These are phyloP conservation scores for Mesembrinibis cayennensis DNA, from an alignment of 2,113 vertebrate genomes.

Conservation along the genomic window DNA sequence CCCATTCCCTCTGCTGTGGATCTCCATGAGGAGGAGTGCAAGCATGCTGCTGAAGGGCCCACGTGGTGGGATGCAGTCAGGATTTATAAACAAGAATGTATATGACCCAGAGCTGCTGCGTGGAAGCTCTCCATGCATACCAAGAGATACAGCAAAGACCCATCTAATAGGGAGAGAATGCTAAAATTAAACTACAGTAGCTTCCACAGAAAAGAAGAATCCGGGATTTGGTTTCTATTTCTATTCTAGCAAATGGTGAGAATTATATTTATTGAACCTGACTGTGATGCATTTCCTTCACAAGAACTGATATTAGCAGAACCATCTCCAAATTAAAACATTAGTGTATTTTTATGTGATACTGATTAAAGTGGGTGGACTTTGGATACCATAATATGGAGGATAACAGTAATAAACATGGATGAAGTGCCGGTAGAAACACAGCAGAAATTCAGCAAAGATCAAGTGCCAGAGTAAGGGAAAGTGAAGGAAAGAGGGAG, in stretches of 20 bases:
- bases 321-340: not conserved
- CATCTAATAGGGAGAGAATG: not conserved
- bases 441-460: not conserved
- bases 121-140: not conserved
- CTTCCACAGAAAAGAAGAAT: not conserved
- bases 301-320: not conserved
- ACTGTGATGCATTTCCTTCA: not conserved
- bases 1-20: not conserved
- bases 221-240: not conserved
- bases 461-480: not conserved
- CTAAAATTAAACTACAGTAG: not conserved
- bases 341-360: not conserved
- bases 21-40: not conserved
- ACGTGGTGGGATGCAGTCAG: not conserved
- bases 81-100: not conserved
- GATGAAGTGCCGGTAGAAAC: not conserved
- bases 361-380: not conserved
- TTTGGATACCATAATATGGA: not conserved
- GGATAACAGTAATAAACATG: not conserved
- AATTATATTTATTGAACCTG: not conserved
- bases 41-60: not conserved
- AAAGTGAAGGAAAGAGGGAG: not conserved
- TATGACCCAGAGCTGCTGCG: not conserved
- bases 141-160: not conserved
- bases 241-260: not conserved